Conservation (phyloP, 1,140 invertebrate species). For the Eulimnadia texana region DNA sequence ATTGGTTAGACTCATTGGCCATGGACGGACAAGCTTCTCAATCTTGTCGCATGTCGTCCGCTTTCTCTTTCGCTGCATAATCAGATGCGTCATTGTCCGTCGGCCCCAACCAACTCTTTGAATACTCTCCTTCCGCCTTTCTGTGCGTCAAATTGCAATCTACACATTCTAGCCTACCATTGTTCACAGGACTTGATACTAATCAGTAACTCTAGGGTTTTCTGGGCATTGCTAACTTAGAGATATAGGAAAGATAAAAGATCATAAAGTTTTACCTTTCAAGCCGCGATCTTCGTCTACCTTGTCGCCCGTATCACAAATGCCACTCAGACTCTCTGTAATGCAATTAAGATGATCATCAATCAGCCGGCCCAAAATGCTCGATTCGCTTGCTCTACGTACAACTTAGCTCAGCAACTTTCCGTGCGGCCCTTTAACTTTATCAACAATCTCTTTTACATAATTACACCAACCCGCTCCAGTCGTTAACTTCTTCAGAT, state of each 20-base stretch:
- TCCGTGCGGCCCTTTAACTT: neutral
- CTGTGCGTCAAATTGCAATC: neutral
- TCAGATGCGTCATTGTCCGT: neutral
- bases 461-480: neutral
- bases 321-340: constrained; percentile 65
- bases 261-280: neutral
- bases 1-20: neutral
- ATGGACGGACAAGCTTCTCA: neutral
- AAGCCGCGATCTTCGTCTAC: constrained; percentile 55
- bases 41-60: neutral
- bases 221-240: no score
- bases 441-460: neutral
- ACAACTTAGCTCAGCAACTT: neutral
- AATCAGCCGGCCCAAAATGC: neutral
- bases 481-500: no score
- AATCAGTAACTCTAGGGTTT: no score
- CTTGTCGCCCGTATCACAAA: constrained; percentile 56
- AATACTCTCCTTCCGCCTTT: neutral
- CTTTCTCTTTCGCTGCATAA: neutral
- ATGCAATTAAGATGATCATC: neutral
- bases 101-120: neutral
- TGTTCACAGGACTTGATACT: no score
- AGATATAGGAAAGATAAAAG: neutral
- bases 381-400: neutral
- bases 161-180: no score